Percentiles rank a stretch among this genome's conserved stretches.
Conservation (phyloP, 1,140 invertebrate species). For the Lutraria rhynchaena region DNA sequence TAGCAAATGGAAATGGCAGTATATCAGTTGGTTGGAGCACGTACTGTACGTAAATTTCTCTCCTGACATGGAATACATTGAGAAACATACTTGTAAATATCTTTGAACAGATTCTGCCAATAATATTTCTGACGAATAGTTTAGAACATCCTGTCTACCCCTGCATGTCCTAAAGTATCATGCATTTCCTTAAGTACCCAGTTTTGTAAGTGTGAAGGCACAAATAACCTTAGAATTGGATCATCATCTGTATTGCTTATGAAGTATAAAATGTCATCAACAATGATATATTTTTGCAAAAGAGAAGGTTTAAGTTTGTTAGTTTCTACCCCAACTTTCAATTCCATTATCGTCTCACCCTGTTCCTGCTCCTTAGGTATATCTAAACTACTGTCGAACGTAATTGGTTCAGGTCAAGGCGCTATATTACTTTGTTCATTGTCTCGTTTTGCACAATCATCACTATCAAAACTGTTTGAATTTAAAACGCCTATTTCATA, state of each 20-base stretch:
- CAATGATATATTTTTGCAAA: slow-evolving; percentile 26
- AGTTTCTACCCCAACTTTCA: neutral
- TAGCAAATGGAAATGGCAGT: slow-evolving; percentile 51
- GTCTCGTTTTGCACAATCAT: neutral
- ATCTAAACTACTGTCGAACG: neutral
- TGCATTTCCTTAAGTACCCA: slow-evolving; percentile 53
- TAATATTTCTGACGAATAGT: slow-evolving; percentile 47
- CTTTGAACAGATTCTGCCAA: slow-evolving; percentile 57
- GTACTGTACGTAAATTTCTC: slow-evolving; percentile 14
- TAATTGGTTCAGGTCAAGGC: too few relatives aligned
- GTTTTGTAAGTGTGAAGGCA: slow-evolving; percentile 24
- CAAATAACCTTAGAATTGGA: slow-evolving; percentile 26
- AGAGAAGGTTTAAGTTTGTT: neutral
- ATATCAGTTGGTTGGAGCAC: slow-evolving; percentile 57
- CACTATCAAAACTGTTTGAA: slow-evolving; percentile 37
- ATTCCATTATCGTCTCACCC: slow-evolving; percentile 1
- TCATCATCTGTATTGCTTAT: slow-evolving; percentile 46
- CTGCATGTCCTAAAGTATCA: slow-evolving; percentile 52
- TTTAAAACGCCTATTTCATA: slow-evolving; percentile 33
- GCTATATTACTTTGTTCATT: too few relatives aligned
- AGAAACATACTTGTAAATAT: slow-evolving; percentile 24
- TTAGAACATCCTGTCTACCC: slow-evolving; percentile 47
- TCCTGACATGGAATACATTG: slow-evolving; percentile 58
- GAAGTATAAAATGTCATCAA: slow-evolving; percentile 51
- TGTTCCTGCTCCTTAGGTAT: slow-evolving; percentile 51